Percentiles rank a stretch among this genome's conserved stretches.
These are phyloP conservation scores for Callinectes sapidus DNA, from an alignment of 2,888 invertebrate species.

Conservation along the genomic window DNA sequence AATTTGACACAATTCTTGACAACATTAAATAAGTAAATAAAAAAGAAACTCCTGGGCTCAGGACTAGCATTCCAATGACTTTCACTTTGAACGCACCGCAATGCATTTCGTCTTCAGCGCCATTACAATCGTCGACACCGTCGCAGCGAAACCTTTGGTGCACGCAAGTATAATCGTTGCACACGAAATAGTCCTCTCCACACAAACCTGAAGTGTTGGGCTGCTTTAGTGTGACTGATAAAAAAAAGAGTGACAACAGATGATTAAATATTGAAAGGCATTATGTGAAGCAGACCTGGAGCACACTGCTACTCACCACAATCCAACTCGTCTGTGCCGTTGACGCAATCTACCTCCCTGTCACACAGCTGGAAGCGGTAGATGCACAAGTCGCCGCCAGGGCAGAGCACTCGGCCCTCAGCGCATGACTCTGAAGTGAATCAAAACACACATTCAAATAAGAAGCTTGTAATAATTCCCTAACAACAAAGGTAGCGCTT, in stretches of 20 bases:
- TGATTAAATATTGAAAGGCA: not conserved
- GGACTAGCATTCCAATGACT: not conserved
- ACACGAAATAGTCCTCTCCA: slow-evolving; percentile 34
- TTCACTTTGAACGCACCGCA: slow-evolving; percentile 23
- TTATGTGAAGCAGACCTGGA: not conserved
- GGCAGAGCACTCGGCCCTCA: slow-evolving; percentile 34
- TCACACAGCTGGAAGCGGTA: slow-evolving; percentile 22
- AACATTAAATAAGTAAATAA: not conserved
- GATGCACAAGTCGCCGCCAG: slow-evolving; percentile 23
- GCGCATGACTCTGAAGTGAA: slow-evolving; percentile 17
- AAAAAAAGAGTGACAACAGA: not conserved
- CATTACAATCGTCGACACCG: slow-evolving; percentile 19
- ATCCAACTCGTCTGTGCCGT: slow-evolving; percentile 29
- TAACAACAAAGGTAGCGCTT: not conserved
- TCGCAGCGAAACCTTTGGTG: slow-evolving; percentile 37
- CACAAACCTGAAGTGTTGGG: not conserved
- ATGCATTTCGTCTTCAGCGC: slow-evolving; percentile 10
- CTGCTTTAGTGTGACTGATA: not conserved
- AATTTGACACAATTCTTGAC: not conserved
- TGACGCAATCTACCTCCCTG: slow-evolving; percentile 23
- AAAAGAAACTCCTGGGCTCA: not conserved
- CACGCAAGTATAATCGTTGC: slow-evolving; percentile 26
- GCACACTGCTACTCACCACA: slow-evolving; percentile 28
- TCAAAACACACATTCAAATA: not conserved
- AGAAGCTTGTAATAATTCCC: not conserved